Evolutionary conservation across 2,797 vertebrate species (phyloP).

Genomic region (Micropoecilia bifurca): DNA sequence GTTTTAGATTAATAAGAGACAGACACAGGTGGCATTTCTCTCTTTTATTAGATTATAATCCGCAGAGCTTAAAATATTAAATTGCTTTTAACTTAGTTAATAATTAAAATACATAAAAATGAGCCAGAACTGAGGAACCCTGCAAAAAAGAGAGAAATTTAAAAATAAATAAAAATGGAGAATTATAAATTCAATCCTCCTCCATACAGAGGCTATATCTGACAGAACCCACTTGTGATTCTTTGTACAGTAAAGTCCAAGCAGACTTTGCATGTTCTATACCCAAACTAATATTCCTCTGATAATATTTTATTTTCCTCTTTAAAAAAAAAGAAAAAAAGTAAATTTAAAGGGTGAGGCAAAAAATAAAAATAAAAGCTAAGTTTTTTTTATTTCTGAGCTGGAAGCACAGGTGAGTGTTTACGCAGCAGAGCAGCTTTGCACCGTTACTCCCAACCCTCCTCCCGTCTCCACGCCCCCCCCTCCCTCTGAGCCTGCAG

Average conservation of each 20-base stretch:
- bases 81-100: conserved; percentile 89
- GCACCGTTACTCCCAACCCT: conserved; percentile 24
- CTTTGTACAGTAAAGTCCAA: conserved; percentile 80
- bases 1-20: conserved; percentile 23
- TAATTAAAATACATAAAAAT: conserved; percentile 89
- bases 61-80: conserved; percentile 88
- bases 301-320: conserved; percentile 58
- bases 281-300: conserved; percentile 71
- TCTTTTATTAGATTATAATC: conserved; percentile 89
- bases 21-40: conserved; percentile 72
- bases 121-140: conserved; percentile 87
- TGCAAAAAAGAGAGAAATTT: conserved; percentile 78
- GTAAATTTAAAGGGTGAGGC: conserved; percentile 57
- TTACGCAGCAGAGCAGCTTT: conserved; percentile 52
- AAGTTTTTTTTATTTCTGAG: conserved; percentile 41
- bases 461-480: conserved; percentile 39
- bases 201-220: conserved; percentile 78
- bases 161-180: conserved; percentile 83
- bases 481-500: conserved; percentile 67
- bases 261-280: conserved; percentile 80
- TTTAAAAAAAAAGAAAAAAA: conserved; percentile 58
- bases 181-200: conserved; percentile 77
- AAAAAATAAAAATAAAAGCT: conserved; percentile 46
- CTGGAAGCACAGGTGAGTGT: conserved; percentile 55
- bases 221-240: conserved; percentile 76